Evolutionary conservation across 1,140 invertebrate species (phyloP), one percentile per base, ranked within the genome.

Genomic region (Palaemon carinicauda): DNA sequence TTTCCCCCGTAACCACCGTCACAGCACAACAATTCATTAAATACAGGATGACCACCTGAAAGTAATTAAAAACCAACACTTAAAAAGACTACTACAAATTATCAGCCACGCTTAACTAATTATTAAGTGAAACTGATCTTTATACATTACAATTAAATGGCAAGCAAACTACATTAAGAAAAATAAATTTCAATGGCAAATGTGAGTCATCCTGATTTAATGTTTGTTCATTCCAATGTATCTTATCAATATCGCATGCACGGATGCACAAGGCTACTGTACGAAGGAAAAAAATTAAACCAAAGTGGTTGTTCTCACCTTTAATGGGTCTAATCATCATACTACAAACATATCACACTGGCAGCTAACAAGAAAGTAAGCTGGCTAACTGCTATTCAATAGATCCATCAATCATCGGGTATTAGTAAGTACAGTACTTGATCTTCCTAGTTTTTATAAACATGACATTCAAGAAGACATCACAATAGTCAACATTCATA

Each of bases 31-130:
- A 89, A 88, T 85, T 89, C 89, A 88, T 88, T 88, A 87, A 89
- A 89, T 88, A 89, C 89, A 89, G 89, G 89, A 89, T 89, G 89
- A 89, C 89, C 86, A 85, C 89, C 89, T 89, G 89, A 89, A 89
- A 89, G 82, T 88, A 89, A 89, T 86, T 82, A 88, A 85, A 88
- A 89, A 89, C 85, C 79, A 87, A 80, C 85, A 87, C 85, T 87
- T 87, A 87, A 87, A 81, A 87, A 81, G 79, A 87, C 85, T 87
- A 87, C 85, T 87, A 80, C 71, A 87, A 81, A 81, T 78, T 86
- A 86, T 79, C 24, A 86, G 78, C 80, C 83, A 86, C 80, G 80
- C 80, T 87, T 69, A 87, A 81, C 85, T 87, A 82, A 87, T 75
- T 74, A 80, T 80, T 60, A 87, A 81, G 29, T 87, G 50, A 33